phyloP scores from a whole-genome alignment of 2,113 vertebrate genomes.

The Struthidea cinerea region DNA sequence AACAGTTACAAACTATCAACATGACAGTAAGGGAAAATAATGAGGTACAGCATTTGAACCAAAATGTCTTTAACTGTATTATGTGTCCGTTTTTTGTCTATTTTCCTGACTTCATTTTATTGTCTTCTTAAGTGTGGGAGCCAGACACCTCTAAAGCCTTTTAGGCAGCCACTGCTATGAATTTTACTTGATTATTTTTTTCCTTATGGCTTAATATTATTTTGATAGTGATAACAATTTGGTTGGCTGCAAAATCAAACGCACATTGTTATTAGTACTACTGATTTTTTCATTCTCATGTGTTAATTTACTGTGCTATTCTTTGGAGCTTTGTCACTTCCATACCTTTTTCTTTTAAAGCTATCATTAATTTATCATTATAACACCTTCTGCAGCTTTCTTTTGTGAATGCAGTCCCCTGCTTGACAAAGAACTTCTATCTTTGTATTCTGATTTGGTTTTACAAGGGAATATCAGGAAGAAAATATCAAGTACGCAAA shows the following conservation, averaged over 20 bases:
- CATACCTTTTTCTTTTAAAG: conserved; percentile 41
- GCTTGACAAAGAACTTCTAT: neutral
- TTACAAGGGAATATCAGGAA: neutral
- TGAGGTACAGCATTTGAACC: neutral
- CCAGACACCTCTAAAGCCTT: neutral
- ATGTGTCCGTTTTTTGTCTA: neutral
- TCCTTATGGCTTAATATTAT: neutral
- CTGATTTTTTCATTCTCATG: conserved; percentile 21
- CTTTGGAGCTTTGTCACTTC: conserved; percentile 43
- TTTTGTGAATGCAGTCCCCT: conserved; percentile 25
- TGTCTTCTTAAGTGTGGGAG: neutral
- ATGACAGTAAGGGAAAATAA: neutral
- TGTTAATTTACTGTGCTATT: conserved; percentile 32
- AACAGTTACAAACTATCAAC: neutral
- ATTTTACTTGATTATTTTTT: neutral
- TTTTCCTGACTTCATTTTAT: neutral
- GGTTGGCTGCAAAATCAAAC: conserved; percentile 20
- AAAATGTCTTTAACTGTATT: neutral
- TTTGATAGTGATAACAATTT: conserved; percentile 17
- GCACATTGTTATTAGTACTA: neutral
- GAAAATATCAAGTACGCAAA: neutral
- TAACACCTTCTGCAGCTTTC: neutral
- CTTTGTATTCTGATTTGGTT: conserved; percentile 6
- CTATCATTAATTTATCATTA: conserved; percentile 66
- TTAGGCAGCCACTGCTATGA: neutral